Conservation (phyloP, 2,888 invertebrate genomes). For the Tolmerus cingulatus region DNA sequence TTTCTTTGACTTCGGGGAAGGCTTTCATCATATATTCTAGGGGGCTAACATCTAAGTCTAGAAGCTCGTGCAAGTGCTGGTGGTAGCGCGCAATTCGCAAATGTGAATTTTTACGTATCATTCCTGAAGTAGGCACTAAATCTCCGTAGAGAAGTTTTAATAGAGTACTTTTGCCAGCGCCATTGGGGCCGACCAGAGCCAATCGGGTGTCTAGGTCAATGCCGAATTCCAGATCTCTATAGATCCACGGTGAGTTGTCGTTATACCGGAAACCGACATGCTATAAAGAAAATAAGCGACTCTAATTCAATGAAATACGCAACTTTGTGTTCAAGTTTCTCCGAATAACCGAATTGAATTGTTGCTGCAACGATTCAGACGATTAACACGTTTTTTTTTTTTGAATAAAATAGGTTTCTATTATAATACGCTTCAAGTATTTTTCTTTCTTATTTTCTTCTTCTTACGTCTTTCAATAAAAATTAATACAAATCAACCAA, state of each 20-base stretch:
- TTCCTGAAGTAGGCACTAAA: conserved; percentile 92
- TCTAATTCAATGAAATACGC: not conserved
- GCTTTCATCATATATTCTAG: conserved; percentile 98
- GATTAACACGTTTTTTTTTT: too few relatives aligned
- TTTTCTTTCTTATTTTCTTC: too few relatives aligned
- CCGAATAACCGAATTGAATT: too few relatives aligned
- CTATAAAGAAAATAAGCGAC: conserved; percentile 61
- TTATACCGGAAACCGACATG: conserved; percentile 96
- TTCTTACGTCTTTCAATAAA: too few relatives aligned
- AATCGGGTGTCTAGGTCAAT: conserved; percentile 96
- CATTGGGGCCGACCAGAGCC: conserved; percentile 97
- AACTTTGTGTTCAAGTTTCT: not conserved
- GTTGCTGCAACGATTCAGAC: not conserved
- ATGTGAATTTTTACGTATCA: conserved; percentile 98
- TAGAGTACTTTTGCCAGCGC: conserved; percentile 98
- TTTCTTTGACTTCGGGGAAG: conserved; percentile 96
- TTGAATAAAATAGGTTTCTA: too few relatives aligned
- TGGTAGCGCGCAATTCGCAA: conserved; percentile 97
- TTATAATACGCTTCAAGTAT: too few relatives aligned
- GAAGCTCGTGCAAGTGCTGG: conserved; percentile 95
- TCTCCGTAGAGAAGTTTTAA: conserved; percentile 95
- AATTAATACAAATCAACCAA: too few relatives aligned
- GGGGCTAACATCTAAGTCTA: conserved; percentile 94
- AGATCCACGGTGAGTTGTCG: conserved; percentile 88
- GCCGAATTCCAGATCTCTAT: conserved; percentile 97